Evolutionary conservation across 2,113 vertebrate genomes (phyloP), one percentile per base, ranked within the genome.

Genomic region (Suricata suricatta): DNA sequence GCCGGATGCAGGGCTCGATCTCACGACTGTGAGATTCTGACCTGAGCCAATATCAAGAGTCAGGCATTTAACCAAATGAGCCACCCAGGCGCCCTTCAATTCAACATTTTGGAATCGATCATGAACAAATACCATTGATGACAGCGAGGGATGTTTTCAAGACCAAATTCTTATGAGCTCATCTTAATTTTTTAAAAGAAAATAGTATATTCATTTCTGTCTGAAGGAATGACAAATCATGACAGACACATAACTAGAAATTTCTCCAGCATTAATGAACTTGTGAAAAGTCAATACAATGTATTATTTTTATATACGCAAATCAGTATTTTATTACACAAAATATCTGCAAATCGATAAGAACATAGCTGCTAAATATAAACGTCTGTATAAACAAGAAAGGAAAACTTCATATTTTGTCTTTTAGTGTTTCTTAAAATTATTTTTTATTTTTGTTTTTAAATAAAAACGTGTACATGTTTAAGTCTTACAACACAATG

Each of bases 281-380:
- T 97, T 35, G 98, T 97, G 41, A 98, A 99, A 99, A 98, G 99
- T 98, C 98, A 98, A 99, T 99, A 99, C 99, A 99, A 99, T 98
- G 98, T 99, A 99, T 98, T 98, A 98, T 98, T 99, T 99, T 98
- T 29, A 95, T 98, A 98, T 99, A 99, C 99, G 98, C 98, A 99
- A 98, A 98, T 99, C 98, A 97, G 99, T 94, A 95, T 98, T 98
- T 95, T 98, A 99, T 99, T 99, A 99, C 98, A 99, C 98, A 99
- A 99, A 99, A 99, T 99, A 99, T 99, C 97, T 98, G 98, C 98
- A 98, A 98, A 99, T 99, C 99, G 98, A 98, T 98, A 99, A 99
- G 99, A 99, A 99, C 98, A 99, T 99, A 99, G 99, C 98, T 98
- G 99, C 99, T 99, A 99, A 99, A 99, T 99, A 99, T 99, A 99